Conservation (phyloP, 2,113 vertebrate genomes). For the Merops nubicus region DNA sequence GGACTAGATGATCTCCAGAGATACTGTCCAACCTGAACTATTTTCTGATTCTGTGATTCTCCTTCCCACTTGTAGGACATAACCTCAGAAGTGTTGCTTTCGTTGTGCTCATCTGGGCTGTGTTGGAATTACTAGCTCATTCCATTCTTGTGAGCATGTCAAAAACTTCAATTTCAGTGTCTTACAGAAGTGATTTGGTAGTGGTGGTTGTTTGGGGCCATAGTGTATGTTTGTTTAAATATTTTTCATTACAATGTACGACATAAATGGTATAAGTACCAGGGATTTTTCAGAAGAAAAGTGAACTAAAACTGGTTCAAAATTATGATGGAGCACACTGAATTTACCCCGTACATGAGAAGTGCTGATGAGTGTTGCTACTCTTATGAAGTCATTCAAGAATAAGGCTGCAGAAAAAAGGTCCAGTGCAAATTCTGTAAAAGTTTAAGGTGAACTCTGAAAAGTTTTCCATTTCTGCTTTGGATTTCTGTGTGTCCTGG, state of each 20-base stretch:
- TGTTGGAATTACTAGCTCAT: background rate
- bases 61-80: background rate
- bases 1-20: background rate
- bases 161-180: background rate
- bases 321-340: background rate
- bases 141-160: background rate
- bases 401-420: background rate
- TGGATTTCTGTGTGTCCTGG: background rate
- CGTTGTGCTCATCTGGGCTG: background rate
- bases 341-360: background rate
- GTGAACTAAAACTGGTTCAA: background rate
- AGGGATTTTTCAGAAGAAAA: background rate
- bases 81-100: background rate
- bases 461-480: background rate
- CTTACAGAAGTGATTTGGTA: background rate
- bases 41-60: background rate
- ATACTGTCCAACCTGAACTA: background rate
- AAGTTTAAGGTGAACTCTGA: background rate
- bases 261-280: background rate
- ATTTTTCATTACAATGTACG: background rate
- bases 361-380: background rate
- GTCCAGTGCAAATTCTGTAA: background rate
- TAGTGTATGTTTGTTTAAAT: background rate
- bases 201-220: background rate
- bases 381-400: background rate